A percentile compares a stretch with the other conserved stretches of the same genome.
phyloP scores from a whole-genome alignment of 1,140 invertebrate species.

The Zaprionus inermis region DNA sequence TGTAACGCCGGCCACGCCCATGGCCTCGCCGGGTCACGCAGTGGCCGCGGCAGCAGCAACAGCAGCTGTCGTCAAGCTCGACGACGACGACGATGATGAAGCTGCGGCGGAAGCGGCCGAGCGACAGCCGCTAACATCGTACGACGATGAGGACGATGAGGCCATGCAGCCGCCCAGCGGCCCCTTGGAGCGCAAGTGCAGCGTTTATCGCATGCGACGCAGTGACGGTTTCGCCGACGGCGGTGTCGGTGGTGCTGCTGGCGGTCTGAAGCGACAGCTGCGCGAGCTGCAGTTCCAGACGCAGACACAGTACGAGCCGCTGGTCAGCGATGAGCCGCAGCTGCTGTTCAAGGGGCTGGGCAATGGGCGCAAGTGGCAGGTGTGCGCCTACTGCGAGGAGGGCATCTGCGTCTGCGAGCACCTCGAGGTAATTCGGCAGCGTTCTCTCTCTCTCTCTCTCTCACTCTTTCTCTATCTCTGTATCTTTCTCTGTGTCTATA shows the following conservation, averaged over 20 bases:
- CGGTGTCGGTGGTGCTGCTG: constrained; percentile 17
- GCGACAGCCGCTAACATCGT: constrained; percentile 63
- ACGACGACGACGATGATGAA: constrained; percentile 54
- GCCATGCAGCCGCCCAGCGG: constrained; percentile 63
- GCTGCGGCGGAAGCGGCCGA: constrained; percentile 59
- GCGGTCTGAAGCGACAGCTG: constrained; percentile 70
- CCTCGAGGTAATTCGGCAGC: constrained; percentile 76
- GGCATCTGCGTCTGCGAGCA: constrained; percentile 83
- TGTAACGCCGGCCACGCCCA: constrained; percentile 83
- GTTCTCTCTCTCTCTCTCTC: background rate
- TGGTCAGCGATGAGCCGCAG: constrained; percentile 76
- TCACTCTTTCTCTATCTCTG: constrained; percentile 1
- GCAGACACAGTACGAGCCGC: constrained; percentile 76
- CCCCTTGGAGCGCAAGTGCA: constrained; percentile 82
- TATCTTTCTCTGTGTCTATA: constrained; percentile 5
- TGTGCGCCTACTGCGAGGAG: constrained; percentile 83
- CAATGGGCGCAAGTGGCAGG: constrained; percentile 71
- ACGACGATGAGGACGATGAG: constrained; percentile 65
- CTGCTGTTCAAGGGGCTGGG: constrained; percentile 75
- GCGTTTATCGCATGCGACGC: constrained; percentile 81
- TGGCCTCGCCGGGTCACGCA: constrained; percentile 81
- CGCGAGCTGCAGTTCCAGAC: constrained; percentile 74
- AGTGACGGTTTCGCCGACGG: constrained; percentile 70
- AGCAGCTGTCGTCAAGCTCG: constrained; percentile 48
- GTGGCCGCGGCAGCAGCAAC: constrained; percentile 50